Base-by-base conservation (phyloP, 2,113 vertebrate species). In the Zingel zingel region DNA sequence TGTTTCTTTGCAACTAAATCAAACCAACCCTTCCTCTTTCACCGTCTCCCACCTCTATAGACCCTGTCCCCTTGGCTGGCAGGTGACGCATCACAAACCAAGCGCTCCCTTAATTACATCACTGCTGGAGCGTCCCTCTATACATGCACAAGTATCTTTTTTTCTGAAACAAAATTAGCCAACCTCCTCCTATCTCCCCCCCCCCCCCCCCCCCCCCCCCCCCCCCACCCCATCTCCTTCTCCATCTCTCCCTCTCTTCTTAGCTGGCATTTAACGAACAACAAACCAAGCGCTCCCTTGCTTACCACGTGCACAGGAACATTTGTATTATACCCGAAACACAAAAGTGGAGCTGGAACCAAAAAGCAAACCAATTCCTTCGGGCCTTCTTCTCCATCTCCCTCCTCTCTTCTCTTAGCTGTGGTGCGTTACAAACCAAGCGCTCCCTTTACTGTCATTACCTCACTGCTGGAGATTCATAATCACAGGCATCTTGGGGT, bases 81-180 rank as follows among this genome's bases (percentile, higher is more conserved):
- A 61, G 39, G 50, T 39, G 50, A 18, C 56, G 66, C 7, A 30
- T 43, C 47, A 9, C 53, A 78, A 74, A 86, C 7, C 77, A 9
- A 89, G 77, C 84, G 78, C 84, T 53, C 82, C 82, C 61, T 19
- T 53, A 21, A 23, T 23, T 13, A 12, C 21, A 39, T 39, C 36
- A 9, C 39, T 39, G 39, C 8, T 39, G 39, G 39, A 39, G 39
- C 39, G 10, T 9, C 33, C 30, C 30, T 33, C 33, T 33, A 33
- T 33, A 33, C 33, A 33, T 33, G 33, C 33, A 5, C 33, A 33
- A 33, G 33, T 33, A 33, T 33, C 33, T 33, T 33, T 33, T 6
- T 33, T 6, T 33, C 33, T 33, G 33, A 5, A 33, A 33, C 33
- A 33, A 33, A 33, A 10, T 10, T 10, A 23, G 3, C 21, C 53